Conservation (phyloP, 2,888 invertebrate species). For the Drosophila affinis region DNA sequence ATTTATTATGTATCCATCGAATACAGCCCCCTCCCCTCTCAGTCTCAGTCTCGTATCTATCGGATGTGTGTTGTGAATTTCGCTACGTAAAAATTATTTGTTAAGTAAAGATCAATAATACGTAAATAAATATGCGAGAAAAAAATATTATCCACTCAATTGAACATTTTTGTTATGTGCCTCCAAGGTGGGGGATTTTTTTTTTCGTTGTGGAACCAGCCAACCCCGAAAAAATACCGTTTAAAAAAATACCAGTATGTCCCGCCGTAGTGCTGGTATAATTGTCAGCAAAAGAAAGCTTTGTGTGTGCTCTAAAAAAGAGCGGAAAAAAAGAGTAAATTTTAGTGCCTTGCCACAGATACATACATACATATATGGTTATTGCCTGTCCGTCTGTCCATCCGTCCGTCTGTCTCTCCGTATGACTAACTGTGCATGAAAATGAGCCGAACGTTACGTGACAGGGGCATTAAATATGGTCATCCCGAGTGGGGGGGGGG, state of each 20-base stretch:
- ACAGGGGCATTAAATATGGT: conserved; percentile 57
- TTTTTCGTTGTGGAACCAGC: conserved; percentile 1
- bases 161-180: background rate
- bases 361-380: background rate
- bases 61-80: conserved; percentile 42
- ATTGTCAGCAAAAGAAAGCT: conserved; percentile 42
- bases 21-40: background rate
- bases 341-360: conserved; percentile 30
- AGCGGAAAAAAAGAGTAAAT: background rate
- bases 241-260: background rate
- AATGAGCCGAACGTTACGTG: conserved; percentile 68
- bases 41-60: background rate
- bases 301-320: conserved; percentile 24
- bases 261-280: conserved; percentile 18
- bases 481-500: conserved; percentile 13
- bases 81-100: conserved; percentile 37
- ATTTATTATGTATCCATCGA: conserved; percentile 45
- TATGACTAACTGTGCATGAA: conserved; percentile 73
- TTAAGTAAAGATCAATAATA: conserved; percentile 41
- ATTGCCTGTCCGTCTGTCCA: background rate
- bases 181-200: conserved; percentile 19
- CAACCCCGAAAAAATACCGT: conserved; percentile 24
- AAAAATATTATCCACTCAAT: conserved; percentile 32
- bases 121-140: conserved; percentile 25
- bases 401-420: background rate